Evolutionary conservation across 1,140 invertebrate genomes (phyloP).

Genomic region (Lamellibrachia luymesi): DNA sequence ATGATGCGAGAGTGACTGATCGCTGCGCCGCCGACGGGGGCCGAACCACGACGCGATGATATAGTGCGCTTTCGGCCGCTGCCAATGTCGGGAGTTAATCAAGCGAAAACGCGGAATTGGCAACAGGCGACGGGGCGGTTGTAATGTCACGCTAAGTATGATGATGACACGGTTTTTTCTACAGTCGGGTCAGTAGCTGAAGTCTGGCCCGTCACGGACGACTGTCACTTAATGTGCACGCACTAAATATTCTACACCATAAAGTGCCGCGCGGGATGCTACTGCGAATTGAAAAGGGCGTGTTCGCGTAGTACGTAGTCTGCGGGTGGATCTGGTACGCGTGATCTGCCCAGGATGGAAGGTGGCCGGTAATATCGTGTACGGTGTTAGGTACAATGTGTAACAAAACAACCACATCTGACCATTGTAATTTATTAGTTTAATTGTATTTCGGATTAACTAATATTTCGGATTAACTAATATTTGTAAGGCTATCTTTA

Average conservation of each 20-base stretch:
- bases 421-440: too few relatives aligned
- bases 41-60: background rate
- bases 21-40: background rate
- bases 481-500: too few relatives aligned
- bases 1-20: background rate
- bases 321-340: background rate
- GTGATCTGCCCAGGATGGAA: background rate
- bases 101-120: slow-evolving; percentile 3
- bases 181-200: background rate
- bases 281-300: background rate
- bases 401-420: background rate
- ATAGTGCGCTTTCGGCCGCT: background rate
- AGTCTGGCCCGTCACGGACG: background rate
- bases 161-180: background rate
- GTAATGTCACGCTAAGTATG: slow-evolving; percentile 4
- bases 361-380: background rate
- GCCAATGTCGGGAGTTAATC: background rate
- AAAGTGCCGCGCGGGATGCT: background rate
- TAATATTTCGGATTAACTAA: too few relatives aligned
- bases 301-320: background rate
- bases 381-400: background rate
- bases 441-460: too few relatives aligned
- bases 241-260: slow-evolving; percentile 1
- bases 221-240: background rate
- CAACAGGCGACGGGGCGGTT: background rate